Evolutionary conservation across 2,113 vertebrate genomes (phyloP).

Genomic region (Upupa epops): DNA sequence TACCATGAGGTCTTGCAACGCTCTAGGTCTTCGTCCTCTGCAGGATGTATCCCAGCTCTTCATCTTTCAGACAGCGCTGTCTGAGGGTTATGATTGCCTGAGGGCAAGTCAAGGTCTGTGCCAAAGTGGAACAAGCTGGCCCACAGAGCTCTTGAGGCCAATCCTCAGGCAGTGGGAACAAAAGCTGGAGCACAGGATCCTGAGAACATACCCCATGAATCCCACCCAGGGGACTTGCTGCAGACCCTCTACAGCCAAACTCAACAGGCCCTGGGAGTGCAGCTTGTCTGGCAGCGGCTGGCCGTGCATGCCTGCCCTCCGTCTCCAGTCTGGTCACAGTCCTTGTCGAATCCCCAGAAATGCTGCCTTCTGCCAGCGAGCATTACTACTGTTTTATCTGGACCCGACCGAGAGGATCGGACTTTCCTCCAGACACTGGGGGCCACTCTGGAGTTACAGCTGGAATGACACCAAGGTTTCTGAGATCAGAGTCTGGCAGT

Average conservation of each 20-base stretch:
- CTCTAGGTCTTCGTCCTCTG: too few relatives aligned
- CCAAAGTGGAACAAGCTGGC: neutral
- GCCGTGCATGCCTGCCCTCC: conserved; percentile 24
- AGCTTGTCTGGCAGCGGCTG: conserved; percentile 32
- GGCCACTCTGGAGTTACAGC: conserved; percentile 54
- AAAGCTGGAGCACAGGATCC: neutral
- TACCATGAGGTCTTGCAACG: too few relatives aligned
- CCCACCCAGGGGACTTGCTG: neutral
- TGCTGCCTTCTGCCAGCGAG: conserved; percentile 50
- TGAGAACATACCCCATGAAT: neutral
- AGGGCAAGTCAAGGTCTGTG: neutral
- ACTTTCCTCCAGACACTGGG: conserved; percentile 52
- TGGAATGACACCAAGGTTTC: conserved; percentile 38
- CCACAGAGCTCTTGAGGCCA: neutral
- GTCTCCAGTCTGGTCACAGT: conserved; percentile 54
- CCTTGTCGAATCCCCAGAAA: conserved; percentile 51
- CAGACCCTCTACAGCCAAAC: neutral
- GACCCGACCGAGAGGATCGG: neutral
- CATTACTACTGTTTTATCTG: conserved; percentile 62
- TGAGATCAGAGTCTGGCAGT: conserved; percentile 60
- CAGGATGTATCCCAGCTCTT: too few relatives aligned
- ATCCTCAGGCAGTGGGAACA: neutral
- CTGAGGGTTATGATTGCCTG: neutral
- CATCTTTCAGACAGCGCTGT: too few relatives aligned
- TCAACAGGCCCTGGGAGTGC: conserved; percentile 26